Evolutionary conservation across 1,140 invertebrate species (phyloP), one percentile per base, ranked within the genome.

Genomic region (Halictus rubicundus): DNA sequence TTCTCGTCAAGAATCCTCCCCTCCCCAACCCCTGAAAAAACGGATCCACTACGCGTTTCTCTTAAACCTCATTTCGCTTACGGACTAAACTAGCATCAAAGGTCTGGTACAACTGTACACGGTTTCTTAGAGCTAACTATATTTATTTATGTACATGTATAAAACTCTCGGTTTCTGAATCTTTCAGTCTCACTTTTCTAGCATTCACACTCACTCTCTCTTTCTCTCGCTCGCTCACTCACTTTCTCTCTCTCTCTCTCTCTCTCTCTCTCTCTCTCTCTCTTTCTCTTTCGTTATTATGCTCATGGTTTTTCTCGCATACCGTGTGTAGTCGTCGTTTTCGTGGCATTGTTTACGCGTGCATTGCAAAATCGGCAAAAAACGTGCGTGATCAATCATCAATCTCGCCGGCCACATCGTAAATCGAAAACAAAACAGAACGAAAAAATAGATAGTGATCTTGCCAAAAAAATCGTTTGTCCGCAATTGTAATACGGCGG

Each of bases 161-260:
- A 83, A 77, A 85, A 76, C 16, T 59, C 23, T 88, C 63, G 74
- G 69, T 68, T 57, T 52, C 68, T 59, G 54, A 52, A 76, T 70
- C 66, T 60, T 76, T 70, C 79, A 64, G 66, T 68, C 42, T 75
- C 73, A 70, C n/a, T 74, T 19, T 57, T n/a, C 21, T 21, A 54
- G 21, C 49, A 3, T 52, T 52, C 49, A 21, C 16, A n/a, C n/a
- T 54, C 54, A 7, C 8, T 8, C 54, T 7, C 0, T 21, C 6
- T n/a, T 9, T 57, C 8, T 57, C 52, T n/a, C 52, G 3, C 52
- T 16, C 21, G 6, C 16, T 19, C 21, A 21, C 16, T 54, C 25
- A 37, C 46, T 23, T 39, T 6, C 8, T 46, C 52, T 39, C 21
- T 32, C 63, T 59, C 25, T 70, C 27, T 60, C 21, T 74, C 32